Evolutionary conservation across 1,140 invertebrate species (phyloP).

Genomic region (Catajapyx aquilonaris): DNA sequence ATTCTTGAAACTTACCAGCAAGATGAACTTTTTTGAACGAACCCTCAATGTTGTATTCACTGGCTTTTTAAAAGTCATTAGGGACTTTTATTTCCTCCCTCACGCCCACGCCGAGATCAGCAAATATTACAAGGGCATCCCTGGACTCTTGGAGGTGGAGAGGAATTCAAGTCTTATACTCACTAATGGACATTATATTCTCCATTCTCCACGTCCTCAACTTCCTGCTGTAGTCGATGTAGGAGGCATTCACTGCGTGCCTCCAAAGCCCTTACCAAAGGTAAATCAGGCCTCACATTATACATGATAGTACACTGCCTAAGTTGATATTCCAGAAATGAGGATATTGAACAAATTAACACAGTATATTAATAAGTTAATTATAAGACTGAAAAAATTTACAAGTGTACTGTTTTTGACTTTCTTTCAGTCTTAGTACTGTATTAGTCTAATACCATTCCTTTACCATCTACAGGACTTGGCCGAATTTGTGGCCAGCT

Average conservation of each 20-base stretch:
- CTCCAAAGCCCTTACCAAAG: constrained; percentile 8
- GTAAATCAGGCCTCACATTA: too few species aligned
- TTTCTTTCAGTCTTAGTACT: too few species aligned
- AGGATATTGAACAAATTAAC: too few species aligned
- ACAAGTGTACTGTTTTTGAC: not conserved
- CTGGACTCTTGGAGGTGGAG: constrained; percentile 6
- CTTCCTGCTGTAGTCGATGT: constrained; percentile 8
- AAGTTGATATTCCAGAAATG: too few species aligned
- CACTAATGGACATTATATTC: constrained; percentile 6
- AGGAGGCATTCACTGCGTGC: constrained; percentile 11
- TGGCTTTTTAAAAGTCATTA: not conserved
- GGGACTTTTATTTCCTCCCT: not conserved
- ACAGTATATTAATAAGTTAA: not conserved
- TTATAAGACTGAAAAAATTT: not conserved
- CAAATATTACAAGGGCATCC: not conserved
- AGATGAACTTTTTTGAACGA: constrained; percentile 9
- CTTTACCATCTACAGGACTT: constrained; percentile 4
- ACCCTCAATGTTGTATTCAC: constrained; percentile 1
- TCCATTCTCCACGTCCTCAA: constrained; percentile 7
- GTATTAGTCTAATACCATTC: not conserved
- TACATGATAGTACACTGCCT: too few species aligned
- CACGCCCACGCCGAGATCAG: not conserved
- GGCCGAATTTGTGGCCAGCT: constrained; percentile 5
- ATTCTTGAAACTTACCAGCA: not conserved
- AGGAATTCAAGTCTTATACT: constrained; percentile 10